These are phyloP conservation scores for Mico argentatus DNA, from an alignment of 2,797 vertebrate species.

Conservation along the genomic window DNA sequence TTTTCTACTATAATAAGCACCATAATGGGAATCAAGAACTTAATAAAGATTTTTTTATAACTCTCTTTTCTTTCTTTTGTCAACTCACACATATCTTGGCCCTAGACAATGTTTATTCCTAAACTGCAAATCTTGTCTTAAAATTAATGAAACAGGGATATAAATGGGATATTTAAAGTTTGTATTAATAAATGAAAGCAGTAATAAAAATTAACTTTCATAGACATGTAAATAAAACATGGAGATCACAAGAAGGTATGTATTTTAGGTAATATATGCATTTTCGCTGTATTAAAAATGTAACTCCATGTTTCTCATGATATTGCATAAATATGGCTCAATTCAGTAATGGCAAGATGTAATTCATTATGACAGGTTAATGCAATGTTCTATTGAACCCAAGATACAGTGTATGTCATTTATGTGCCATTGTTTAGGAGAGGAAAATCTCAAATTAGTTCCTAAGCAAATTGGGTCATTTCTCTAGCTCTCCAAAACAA, in stretches of 20 bases:
- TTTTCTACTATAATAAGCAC: neutral
- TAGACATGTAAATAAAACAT: neutral
- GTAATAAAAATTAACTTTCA: neutral
- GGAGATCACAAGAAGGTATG: neutral
- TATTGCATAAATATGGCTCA: neutral
- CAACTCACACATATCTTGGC: neutral
- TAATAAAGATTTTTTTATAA: neutral
- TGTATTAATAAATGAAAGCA: neutral
- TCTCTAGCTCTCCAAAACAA: neutral
- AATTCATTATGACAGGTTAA: constrained; percentile 32
- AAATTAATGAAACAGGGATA: neutral
- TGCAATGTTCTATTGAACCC: neutral
- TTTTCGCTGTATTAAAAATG: constrained; percentile 1
- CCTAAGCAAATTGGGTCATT: constrained; percentile 40
- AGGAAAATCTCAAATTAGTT: constrained; percentile 53
- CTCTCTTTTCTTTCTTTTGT: neutral
- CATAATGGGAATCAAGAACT: neutral
- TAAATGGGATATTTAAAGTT: neutral
- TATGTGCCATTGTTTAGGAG: neutral
- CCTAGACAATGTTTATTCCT: neutral
- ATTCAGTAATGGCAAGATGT: neutral
- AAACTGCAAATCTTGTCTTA: neutral
- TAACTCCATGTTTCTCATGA: neutral
- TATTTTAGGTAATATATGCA: neutral
- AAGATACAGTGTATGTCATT: neutral